phyloP scores from a whole-genome alignment of 2,888 invertebrate species.

The Sesia apiformis region DNA sequence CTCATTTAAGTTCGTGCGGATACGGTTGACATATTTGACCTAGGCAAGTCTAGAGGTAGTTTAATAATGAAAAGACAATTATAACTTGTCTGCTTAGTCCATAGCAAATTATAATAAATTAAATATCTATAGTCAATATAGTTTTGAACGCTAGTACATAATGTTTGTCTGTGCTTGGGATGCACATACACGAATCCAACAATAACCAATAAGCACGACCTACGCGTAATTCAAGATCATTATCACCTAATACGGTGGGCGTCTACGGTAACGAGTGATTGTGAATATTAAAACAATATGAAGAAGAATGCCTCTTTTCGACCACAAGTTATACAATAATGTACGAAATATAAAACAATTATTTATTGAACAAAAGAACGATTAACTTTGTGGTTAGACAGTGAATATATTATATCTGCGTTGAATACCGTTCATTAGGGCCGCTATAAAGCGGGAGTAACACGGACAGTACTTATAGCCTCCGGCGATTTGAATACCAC shows the following conservation, averaged over 20 bases:
- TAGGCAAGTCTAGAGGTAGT: no score
- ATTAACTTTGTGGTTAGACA: slow-evolving; percentile 30
- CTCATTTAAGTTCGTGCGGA: no score
- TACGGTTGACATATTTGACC: no score
- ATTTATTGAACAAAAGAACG: slow-evolving; percentile 37
- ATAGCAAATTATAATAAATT: no score
- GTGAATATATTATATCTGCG: slow-evolving; percentile 21
- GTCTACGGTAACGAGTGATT: slow-evolving; percentile 47
- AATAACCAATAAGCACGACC: background rate
- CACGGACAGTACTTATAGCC: slow-evolving; percentile 27
- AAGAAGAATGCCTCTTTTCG: slow-evolving; percentile 28
- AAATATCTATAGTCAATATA: no score
- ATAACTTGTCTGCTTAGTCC: no score
- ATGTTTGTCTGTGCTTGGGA: no score
- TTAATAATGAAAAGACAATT: no score
- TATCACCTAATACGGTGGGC: slow-evolving; percentile 39
- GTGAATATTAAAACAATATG: slow-evolving; percentile 52
- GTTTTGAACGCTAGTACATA: no score
- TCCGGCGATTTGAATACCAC: slow-evolving; percentile 37
- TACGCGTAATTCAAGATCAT: slow-evolving; percentile 46
- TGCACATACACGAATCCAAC: background rate
- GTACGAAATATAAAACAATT: slow-evolving; percentile 36
- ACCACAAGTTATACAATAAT: slow-evolving; percentile 20
- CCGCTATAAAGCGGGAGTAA: slow-evolving; percentile 41
- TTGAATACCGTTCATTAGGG: slow-evolving; percentile 54